Conservation (phyloP, 2,888 invertebrate genomes). For the Lysandra bellargus region DNA sequence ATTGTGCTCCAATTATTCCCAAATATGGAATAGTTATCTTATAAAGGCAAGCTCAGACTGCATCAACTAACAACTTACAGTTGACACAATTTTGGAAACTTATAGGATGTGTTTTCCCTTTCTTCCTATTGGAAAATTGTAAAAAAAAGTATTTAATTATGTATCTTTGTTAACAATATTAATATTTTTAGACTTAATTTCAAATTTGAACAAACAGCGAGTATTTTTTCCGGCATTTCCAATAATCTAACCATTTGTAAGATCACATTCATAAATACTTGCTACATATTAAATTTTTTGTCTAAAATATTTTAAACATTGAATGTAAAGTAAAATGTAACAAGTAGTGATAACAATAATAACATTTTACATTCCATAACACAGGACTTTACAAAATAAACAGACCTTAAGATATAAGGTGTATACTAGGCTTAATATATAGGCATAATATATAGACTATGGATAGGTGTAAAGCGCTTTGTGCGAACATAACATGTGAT, state of each 20-base stretch:
- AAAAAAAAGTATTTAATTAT: too few relatives aligned
- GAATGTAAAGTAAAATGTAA: too few relatives aligned
- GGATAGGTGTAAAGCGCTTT: constrained; percentile 1
- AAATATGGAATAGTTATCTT: constrained; percentile 10
- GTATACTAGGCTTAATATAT: not conserved
- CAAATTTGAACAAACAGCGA: not conserved
- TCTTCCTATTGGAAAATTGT: too few relatives aligned
- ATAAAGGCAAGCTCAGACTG: not conserved
- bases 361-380: too few relatives aligned
- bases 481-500: constrained; percentile 10
- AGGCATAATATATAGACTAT: not conserved
- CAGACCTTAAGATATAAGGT: not conserved
- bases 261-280: not conserved
- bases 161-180: too few relatives aligned
- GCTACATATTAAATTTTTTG: not conserved
- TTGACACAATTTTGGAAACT: not conserved
- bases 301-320: not conserved
- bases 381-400: not conserved
- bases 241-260: not conserved
- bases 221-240: not conserved
- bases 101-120: too few relatives aligned
- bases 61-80: not conserved
- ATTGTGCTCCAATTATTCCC: constrained; percentile 16
- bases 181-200: too few relatives aligned
- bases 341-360: too few relatives aligned